A percentile compares a stretch with the other conserved stretches of the same genome.
phyloP scores from a whole-genome alignment of 2,888 invertebrate genomes.

The Hirtodrosophila trivittata region DNA sequence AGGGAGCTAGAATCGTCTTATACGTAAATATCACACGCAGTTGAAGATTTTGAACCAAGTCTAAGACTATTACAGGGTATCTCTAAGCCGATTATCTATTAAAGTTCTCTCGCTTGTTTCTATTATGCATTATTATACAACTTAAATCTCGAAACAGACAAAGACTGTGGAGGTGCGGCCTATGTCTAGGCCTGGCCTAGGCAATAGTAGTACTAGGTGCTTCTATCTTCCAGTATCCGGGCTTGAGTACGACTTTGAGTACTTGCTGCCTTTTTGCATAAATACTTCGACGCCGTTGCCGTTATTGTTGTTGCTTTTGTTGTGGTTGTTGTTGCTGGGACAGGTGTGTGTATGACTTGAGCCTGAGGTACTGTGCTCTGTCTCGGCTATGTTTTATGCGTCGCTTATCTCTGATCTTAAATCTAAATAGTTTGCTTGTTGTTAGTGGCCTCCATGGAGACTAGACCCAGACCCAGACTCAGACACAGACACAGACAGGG shows the following conservation, averaged over 20 bases:
- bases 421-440: constrained; percentile 67
- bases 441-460: constrained; percentile 35
- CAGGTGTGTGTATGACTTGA: constrained; percentile 60
- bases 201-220: constrained; percentile 1
- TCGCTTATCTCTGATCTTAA: constrained; percentile 65
- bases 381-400: constrained; percentile 51
- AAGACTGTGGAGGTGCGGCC: constrained; percentile 44
- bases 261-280: constrained; percentile 17
- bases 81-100: constrained; percentile 15
- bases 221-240: constrained; percentile 1
- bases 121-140: neutral
- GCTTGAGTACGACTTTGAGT: constrained; percentile 47
- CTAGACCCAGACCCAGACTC: constrained; percentile 15
- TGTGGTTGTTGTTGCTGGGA: constrained; percentile 41
- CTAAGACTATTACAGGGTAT: constrained; percentile 4
- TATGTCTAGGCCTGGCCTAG: constrained; percentile 18
- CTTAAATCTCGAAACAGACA: constrained; percentile 18
- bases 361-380: constrained; percentile 23
- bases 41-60: too few relatives aligned
- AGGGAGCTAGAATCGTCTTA: too few relatives aligned
- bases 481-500: constrained; percentile 9
- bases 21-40: too few relatives aligned
- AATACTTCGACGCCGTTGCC: neutral
- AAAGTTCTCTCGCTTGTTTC: constrained; percentile 13
- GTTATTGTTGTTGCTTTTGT: constrained; percentile 4